Base-by-base conservation (phyloP, 2,888 invertebrate species). In the Clanis bilineata region DNA sequence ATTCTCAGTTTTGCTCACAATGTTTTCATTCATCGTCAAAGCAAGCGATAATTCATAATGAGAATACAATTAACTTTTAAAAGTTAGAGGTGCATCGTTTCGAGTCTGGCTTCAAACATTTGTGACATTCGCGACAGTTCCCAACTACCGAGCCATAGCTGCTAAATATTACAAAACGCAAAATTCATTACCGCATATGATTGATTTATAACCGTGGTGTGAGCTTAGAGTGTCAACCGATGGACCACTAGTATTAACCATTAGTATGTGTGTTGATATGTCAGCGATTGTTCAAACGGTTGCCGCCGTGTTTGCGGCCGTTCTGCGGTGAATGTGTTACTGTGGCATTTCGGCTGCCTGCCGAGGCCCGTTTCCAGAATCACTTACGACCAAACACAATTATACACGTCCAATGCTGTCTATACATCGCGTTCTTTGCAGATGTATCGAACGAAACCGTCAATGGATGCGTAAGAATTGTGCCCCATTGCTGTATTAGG, bases 231-330 rank as follows among this genome's bases (percentile, higher is more conserved):
- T 61, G 71, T 74, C 68, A 76, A 72, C 70, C 68, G 67, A 68
- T 70, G 69, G 70, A 74, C 71, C 60, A 67, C 69, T 71, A 72
- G 70, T 70, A 73, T 76, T 72, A 73, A 64, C 73, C 73, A 70
- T 67, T 71, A 43, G 67, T 68, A 69, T 72, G 76, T 72, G 73
- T 79, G 80, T 78, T 83, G 84, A 79, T 81, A 79, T 70, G 70
- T 73, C 77, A 75, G 73, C 79, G 83, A 84, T 82, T 82, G 83
- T 85, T 80, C 80, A 80, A 85, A 79, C 82, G 83, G 70, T 75
- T 72, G 74, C 69, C 70, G 74, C 71, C 78, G 77, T 82, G 82
- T 85, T 84, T 85, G 79, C 68, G 86, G 82, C 73, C 69, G 74
- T 69, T 76, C 74, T 85, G 86, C 74, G 86, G 86, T 79, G 72